Percentiles rank a stretch among this genome's conserved stretches.
Conservation (phyloP, 2,113 vertebrate species). For the Penelope pileata region DNA sequence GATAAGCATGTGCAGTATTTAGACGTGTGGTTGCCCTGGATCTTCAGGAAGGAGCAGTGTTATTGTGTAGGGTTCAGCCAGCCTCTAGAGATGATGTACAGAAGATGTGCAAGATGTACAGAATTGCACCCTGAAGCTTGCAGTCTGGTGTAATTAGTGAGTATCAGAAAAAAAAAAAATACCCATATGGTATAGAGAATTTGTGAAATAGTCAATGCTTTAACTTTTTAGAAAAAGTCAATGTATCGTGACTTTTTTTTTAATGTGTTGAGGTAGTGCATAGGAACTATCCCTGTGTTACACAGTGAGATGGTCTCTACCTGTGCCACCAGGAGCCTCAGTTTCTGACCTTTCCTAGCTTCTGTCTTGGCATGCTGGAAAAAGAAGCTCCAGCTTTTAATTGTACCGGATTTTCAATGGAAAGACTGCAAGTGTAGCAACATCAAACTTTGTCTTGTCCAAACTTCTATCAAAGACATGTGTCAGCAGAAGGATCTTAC, state of each 20-base stretch:
- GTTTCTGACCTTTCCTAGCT: not conserved
- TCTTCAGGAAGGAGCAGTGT: not conserved
- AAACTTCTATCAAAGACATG: not conserved
- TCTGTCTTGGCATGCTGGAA: not conserved
- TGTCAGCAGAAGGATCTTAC: not conserved
- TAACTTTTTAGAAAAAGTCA: not conserved
- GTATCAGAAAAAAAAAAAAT: not conserved
- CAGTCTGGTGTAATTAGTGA: not conserved
- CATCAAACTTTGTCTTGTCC: not conserved
- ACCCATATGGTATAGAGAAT: not conserved
- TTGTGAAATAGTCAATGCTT: not conserved
- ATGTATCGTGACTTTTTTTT: not conserved
- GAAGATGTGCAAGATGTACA: no score
- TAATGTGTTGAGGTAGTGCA: not conserved
- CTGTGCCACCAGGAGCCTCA: not conserved
- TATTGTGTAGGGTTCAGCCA: not conserved
- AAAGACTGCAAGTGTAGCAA: not conserved
- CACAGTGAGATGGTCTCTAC: not conserved
- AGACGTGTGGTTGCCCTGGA: not conserved
- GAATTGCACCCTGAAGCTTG: not conserved
- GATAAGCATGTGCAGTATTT: not conserved
- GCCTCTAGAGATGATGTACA: not conserved
- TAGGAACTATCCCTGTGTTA: accelerated
- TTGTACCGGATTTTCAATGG: not conserved
- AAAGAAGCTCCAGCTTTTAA: not conserved